Evolutionary conservation across 2,113 vertebrate species (phyloP), one percentile per base, ranked within the genome.

Genomic region (Camelus bactrianus): DNA sequence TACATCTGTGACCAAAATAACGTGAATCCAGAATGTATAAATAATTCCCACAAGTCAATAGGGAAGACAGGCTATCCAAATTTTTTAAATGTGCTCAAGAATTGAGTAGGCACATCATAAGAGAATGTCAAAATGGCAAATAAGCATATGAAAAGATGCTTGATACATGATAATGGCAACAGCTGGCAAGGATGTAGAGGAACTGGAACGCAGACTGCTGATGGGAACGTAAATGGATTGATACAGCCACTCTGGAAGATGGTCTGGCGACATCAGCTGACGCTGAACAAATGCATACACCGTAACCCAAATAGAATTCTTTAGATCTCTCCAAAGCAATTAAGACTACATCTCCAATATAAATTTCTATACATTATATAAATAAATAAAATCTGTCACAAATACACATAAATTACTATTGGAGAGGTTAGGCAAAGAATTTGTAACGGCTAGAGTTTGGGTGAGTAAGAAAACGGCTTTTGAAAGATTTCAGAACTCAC

Each of bases 351-450:
- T 52, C 54, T 22, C n/a, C 67, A 52, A 72, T 46, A 46, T 15
- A 17, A 46, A 85, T 42, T 42, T 30, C 28, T 46, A 30, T n/a
- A 38, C 52, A 54, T 54, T 79, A 70, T 15, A 84, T 38, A 64
- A 79, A 81, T 81, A 60, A 16, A 64, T 82, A 48, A 95, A 88
- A 87, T 38, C 38, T 73, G 12, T 65, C 72, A 95, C 54, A 92
- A 86, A 70, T 70, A 77, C 84, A 30, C 10, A 13, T 52, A 70
- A 80, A 76, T 80, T 46, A 32, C 93, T 64, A 54, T 60, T 72
- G 38, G 62, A 60, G 46, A 62, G 35, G 24, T 38, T 56, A 73
- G 30, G 69, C 38, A 20, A 64, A 65, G 20, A 73, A 81, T 92
- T 65, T 81, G 22, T 46, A 35, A 54, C 46, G 65, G 46, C 28